Conservation (phyloP, 2,888 invertebrate genomes). For the Himalopsyche tibetana region DNA sequence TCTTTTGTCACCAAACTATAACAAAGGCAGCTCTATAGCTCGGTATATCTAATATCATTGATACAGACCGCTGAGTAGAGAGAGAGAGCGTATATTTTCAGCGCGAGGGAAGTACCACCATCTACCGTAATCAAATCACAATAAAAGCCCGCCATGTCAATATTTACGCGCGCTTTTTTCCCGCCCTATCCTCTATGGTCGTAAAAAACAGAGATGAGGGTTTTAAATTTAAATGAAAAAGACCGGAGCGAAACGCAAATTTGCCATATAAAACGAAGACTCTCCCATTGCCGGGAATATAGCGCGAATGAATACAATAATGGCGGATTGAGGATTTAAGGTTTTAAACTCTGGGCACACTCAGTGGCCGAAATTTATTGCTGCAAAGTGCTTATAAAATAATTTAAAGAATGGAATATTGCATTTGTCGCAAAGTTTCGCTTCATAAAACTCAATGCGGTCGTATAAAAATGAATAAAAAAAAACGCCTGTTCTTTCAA, state of each 20-base stretch:
- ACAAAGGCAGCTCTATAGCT: not conserved
- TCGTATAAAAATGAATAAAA: conserved; percentile 36
- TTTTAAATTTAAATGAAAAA: conserved; percentile 66
- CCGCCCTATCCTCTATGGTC: conserved; percentile 63
- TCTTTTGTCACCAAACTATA: not conserved
- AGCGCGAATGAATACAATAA: conserved; percentile 64
- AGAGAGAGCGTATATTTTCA: conserved; percentile 55
- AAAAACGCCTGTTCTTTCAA: conserved; percentile 14
- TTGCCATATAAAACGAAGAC: conserved; percentile 65
- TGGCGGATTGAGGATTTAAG: conserved; percentile 65
- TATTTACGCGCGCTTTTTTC: conserved; percentile 66
- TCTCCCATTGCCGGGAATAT: conserved; percentile 53
- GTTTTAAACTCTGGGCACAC: conserved; percentile 63
- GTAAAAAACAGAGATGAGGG: conserved; percentile 66
- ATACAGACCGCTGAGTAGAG: conserved; percentile 48
- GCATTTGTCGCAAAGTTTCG: conserved; percentile 41
- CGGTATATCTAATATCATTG: conserved; percentile 13
- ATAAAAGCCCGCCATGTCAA: conserved; percentile 66
- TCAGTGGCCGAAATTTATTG: conserved; percentile 65
- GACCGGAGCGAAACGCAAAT: conserved; percentile 66
- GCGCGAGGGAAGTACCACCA: conserved; percentile 58
- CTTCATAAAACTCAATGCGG: conserved; percentile 36
- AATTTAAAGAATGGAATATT: conserved; percentile 60
- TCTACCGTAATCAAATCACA: conserved; percentile 66
- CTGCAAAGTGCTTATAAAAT: conserved; percentile 65